A percentile compares a stretch with the other conserved stretches of the same genome.
These are phyloP conservation scores for Telmatherina bonti DNA, from an alignment of 2,797 vertebrate species.

Conservation along the genomic window DNA sequence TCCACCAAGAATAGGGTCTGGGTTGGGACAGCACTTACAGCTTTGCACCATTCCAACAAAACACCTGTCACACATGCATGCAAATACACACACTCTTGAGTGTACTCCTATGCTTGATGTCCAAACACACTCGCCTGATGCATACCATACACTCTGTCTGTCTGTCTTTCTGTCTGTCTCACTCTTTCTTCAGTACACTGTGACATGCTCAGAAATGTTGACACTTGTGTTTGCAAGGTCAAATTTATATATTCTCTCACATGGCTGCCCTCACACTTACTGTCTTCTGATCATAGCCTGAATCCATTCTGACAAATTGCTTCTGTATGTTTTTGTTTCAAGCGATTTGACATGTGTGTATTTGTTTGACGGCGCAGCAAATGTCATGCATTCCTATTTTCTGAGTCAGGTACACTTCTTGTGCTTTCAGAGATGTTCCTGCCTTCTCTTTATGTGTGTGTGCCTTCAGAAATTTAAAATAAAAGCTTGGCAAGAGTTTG, in stretches of 20 bases:
- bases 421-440: neutral
- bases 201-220: conserved; percentile 93
- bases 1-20: conserved; percentile 76
- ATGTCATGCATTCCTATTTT: neutral
- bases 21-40: conserved; percentile 77
- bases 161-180: conserved; percentile 32
- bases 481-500: neutral
- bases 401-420: neutral
- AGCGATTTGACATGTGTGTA: neutral
- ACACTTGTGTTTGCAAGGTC: conserved; percentile 81
- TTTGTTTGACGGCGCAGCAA: neutral
- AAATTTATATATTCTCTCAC: conserved; percentile 62
- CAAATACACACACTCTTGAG: conserved; percentile 27
- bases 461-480: neutral
- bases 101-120: conserved; percentile 20
- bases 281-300: conserved; percentile 31
- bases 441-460: neutral
- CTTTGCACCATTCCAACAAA: conserved; percentile 81
- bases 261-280: conserved; percentile 40
- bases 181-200: conserved; percentile 85
- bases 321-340: neutral
- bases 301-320: conserved; percentile 4
- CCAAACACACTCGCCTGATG: conserved; percentile 45
- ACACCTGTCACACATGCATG: conserved; percentile 76
- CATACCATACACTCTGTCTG: conserved; percentile 48